Percentiles rank a stretch among this genome's conserved stretches.
Conservation (phyloP, 2,797 vertebrate species). For the Sparus aurata region DNA sequence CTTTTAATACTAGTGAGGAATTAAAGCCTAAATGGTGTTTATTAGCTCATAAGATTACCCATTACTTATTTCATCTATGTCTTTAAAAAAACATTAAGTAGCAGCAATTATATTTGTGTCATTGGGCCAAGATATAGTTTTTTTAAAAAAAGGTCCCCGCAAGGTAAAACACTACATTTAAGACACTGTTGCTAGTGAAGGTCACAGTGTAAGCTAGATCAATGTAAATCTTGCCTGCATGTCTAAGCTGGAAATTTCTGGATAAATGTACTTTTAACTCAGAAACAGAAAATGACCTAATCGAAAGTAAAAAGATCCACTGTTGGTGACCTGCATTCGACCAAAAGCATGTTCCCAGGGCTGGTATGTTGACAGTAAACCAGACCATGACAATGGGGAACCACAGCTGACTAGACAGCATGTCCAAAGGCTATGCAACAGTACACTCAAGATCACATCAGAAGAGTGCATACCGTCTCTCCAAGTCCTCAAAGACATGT, state of each 20-base stretch:
- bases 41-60: not conserved
- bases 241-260: not conserved
- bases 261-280: not conserved
- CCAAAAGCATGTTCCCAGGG: constrained; percentile 44
- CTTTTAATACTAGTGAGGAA: constrained; percentile 6
- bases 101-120: constrained; percentile 10
- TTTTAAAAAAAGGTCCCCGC: not conserved
- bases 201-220: not conserved
- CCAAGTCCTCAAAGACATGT: constrained; percentile 15
- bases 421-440: constrained; percentile 67
- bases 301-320: constrained; percentile 30
- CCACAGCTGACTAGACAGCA: constrained; percentile 18
- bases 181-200: not conserved
- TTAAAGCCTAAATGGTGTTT: not conserved
- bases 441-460: constrained; percentile 51
- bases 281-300: constrained; percentile 32
- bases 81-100: not conserved
- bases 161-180: not conserved
- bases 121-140: not conserved
- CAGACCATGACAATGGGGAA: constrained; percentile 48
- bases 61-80: not conserved
- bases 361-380: constrained; percentile 45
- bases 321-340: constrained; percentile 40
- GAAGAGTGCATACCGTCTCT: constrained; percentile 25
- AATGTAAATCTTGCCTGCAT: not conserved